Evolutionary conservation across 2,888 invertebrate genomes (phyloP).

Genomic region (Crematogaster levior): DNA sequence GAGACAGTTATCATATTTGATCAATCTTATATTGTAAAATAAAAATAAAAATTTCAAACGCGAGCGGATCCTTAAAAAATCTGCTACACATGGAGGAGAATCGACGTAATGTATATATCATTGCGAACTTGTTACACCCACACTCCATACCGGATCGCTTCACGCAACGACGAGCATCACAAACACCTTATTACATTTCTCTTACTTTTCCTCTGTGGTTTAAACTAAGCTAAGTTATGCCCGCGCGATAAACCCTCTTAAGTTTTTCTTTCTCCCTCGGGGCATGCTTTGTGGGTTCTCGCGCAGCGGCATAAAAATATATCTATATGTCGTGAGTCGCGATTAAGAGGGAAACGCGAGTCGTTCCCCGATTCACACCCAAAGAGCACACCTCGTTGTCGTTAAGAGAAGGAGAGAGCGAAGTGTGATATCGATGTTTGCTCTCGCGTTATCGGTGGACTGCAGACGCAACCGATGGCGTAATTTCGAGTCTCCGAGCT

Average conservation of each 20-base stretch:
- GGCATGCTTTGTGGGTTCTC: constrained; percentile 9
- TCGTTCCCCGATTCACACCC: constrained; percentile 7
- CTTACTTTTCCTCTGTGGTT: constrained; percentile 39
- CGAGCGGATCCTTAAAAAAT: neutral
- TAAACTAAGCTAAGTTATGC: constrained; percentile 42
- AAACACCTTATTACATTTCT: constrained; percentile 43
- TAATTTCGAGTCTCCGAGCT: constrained; percentile 52
- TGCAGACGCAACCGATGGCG: constrained; percentile 58
- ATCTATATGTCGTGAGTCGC: neutral
- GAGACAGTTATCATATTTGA: neutral
- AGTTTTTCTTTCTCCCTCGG: constrained; percentile 29
- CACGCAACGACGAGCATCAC: constrained; percentile 37
- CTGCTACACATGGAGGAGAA: neutral
- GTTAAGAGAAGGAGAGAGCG: neutral
- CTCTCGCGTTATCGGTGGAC: constrained; percentile 55
- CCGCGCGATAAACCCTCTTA: constrained; percentile 42
- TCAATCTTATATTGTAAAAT: neutral
- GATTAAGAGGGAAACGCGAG: constrained; percentile 14
- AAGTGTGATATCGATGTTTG: constrained; percentile 37
- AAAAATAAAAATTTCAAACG: neutral
- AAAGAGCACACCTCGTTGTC: neutral
- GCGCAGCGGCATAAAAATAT: neutral
- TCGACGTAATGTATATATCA: neutral
- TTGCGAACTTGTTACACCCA: neutral
- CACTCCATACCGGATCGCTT: constrained; percentile 6